Conservation (phyloP, 2,113 vertebrate species). For the Nycticorax nycticorax region DNA sequence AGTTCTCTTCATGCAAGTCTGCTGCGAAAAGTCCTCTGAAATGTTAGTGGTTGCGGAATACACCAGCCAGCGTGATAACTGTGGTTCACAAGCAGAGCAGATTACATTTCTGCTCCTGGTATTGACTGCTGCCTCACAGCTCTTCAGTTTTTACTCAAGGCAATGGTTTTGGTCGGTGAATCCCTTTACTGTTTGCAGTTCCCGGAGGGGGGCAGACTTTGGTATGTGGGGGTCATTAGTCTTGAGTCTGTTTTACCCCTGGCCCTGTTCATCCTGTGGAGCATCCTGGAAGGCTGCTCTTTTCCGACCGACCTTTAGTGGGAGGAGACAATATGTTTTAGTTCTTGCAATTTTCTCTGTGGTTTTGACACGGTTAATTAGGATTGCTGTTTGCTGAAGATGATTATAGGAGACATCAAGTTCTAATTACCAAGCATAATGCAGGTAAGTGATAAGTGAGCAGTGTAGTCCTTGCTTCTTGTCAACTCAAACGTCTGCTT, state of each 20-base stretch:
- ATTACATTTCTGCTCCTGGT: neutral
- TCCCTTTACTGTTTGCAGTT: neutral
- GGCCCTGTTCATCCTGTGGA: fast-evolving
- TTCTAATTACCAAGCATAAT: neutral
- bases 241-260: neutral
- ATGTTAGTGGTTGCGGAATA: neutral
- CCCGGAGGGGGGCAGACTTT: neutral
- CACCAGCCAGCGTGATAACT: too few relatives aligned
- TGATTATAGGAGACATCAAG: neutral
- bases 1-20: neutral
- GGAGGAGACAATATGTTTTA: neutral
- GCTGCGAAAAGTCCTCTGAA: neutral
- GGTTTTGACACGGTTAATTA: neutral
- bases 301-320: neutral
- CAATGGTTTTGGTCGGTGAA: neutral
- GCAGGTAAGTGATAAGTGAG: neutral
- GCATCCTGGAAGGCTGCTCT: neutral
- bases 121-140: neutral
- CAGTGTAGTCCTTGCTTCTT: neutral
- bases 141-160: neutral
- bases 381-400: neutral
- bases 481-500: neutral
- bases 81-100: neutral
- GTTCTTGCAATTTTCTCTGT: neutral
- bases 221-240: neutral